Base-by-base conservation (phyloP, 2,888 invertebrate species). In the Diaprepes abbreviatus region DNA sequence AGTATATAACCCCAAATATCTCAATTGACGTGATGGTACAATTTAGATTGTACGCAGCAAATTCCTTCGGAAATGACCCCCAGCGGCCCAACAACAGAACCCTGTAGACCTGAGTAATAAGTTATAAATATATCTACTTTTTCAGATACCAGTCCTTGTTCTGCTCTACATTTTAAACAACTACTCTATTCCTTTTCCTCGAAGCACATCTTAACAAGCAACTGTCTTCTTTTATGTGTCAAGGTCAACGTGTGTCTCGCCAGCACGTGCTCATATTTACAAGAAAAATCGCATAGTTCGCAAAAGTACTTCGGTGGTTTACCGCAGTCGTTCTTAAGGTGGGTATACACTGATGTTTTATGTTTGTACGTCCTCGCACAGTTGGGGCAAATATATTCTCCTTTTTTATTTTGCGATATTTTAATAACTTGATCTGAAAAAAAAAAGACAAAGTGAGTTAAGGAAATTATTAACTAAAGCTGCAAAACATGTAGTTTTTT, bases 341-440 rank as follows among this genome's bases (percentile, higher is more conserved):
- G 93, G 58, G 92, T 89, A 80, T 89, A 90, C 55, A 93, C 85
- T 10, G 91, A 92, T 63, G 91, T 90, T 81, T 91, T 91, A 83
- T 90, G 89, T 83, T 90, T 90, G 86, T 94, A 94, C 66, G 89
- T 88, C 85, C 93, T 94, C 69, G 90, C 90, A 82, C 94, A 94
- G 71, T 85, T 86, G 73, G 88, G 88, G 84, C 92, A 92, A 10
- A 79, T 62, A 64, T 75, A 79, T 28, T 79, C 74, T 5, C 80
- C 80, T 12, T 60, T 70, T 0, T 38, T 12, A 16, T 54, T 62
- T 48, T 55, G 67, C 2, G 16, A 19, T 19, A 67, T 67, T 24
- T 24, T 36, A 9, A 21, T 38, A 1, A 14, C 38, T 38, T 36
- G 36, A 55, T 55, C 55, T 55, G 38, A 55, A 55, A 55, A 38